Evolutionary conservation across 2,797 vertebrate genomes (phyloP).

Genomic region (Ctenopoma multispine): DNA sequence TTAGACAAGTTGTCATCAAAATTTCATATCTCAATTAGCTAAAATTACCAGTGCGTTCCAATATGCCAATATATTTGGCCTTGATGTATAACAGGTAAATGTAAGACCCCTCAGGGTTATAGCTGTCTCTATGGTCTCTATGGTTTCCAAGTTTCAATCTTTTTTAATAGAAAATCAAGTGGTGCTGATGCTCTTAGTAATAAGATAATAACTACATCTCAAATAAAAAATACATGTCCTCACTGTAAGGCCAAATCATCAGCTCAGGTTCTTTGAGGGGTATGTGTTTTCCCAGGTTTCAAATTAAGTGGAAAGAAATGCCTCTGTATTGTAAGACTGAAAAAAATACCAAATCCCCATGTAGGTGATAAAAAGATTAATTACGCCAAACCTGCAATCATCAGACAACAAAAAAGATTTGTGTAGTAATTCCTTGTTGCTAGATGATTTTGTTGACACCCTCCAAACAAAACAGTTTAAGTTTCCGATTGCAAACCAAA

Average conservation of each 20-base stretch:
- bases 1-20: slow-evolving; percentile 13
- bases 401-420: background rate
- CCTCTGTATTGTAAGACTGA: background rate
- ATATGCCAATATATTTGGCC: background rate
- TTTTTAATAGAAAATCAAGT: background rate
- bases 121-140: background rate
- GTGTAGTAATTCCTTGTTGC: background rate
- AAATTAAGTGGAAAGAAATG: slow-evolving; percentile 12
- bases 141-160: background rate
- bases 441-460: slow-evolving; percentile 45
- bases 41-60: background rate
- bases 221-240: background rate
- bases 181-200: background rate
- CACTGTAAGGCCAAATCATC: background rate
- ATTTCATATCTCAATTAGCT: slow-evolving; percentile 4
- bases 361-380: slow-evolving; percentile 17
- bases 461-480: slow-evolving; percentile 24
- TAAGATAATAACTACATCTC: background rate
- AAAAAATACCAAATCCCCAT: slow-evolving; percentile 12
- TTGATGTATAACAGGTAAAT: background rate
- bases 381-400: slow-evolving; percentile 5
- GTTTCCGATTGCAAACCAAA: slow-evolving; percentile 41
- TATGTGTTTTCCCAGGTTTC: background rate
- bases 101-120: background rate
- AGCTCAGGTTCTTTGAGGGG: background rate